phyloP scores from a whole-genome alignment of 2,888 invertebrate species.

The Hemaris fuciformis region DNA sequence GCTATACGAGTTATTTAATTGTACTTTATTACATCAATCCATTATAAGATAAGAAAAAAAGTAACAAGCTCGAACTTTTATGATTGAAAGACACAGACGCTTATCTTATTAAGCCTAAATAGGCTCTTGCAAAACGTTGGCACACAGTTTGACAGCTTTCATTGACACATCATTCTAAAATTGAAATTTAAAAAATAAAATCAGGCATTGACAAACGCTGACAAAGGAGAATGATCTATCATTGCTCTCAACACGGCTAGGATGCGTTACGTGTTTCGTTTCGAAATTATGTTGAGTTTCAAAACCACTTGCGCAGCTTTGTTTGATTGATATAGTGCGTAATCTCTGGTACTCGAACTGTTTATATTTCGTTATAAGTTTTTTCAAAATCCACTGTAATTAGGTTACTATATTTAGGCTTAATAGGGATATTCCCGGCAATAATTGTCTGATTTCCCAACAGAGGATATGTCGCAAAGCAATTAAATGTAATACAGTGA shows the following conservation, averaged over 20 bases:
- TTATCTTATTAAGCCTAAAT: neutral
- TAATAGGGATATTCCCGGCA: neutral
- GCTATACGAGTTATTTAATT: neutral
- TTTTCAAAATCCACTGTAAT: neutral
- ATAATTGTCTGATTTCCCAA: neutral
- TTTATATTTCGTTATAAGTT: constrained; percentile 30
- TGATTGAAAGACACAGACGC: neutral
- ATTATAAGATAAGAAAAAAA: neutral
- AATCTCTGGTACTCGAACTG: constrained; percentile 67
- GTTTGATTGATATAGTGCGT: constrained; percentile 75
- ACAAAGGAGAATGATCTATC: constrained; percentile 29
- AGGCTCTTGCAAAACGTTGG: constrained; percentile 12
- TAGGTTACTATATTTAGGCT: neutral
- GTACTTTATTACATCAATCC: neutral
- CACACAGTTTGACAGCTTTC: constrained; percentile 4
- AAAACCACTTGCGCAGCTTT: constrained; percentile 64
- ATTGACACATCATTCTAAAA: constrained; percentile 11
- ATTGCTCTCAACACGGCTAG: constrained; percentile 37
- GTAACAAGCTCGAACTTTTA: neutral
- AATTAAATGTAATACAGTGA: constrained; percentile 22
- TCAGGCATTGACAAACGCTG: constrained; percentile 18
- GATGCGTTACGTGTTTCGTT: constrained; percentile 60
- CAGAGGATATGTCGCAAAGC: constrained; percentile 1
- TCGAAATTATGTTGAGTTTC: constrained; percentile 66
- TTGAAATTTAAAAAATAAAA: neutral